Evolutionary conservation across 2,888 invertebrate genomes (phyloP).

Genomic region (Unio delphinus): DNA sequence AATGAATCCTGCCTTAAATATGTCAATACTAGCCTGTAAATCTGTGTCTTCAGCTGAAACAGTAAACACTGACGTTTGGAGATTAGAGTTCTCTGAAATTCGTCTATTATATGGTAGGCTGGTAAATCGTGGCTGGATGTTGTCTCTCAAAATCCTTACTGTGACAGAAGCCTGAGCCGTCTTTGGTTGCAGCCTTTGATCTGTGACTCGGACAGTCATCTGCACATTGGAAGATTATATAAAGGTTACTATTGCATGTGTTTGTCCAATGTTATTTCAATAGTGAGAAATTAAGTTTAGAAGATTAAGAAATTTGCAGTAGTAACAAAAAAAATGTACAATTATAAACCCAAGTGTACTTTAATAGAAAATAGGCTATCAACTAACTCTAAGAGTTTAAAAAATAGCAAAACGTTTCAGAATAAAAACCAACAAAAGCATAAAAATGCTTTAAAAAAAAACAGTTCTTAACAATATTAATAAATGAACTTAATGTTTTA

Average conservation of each 20-base stretch:
- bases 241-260: no score
- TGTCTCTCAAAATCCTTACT: conserved; percentile 13
- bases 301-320: not conserved
- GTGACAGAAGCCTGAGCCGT: conserved; percentile 5
- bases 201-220: conserved; percentile 24
- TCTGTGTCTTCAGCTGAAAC: conserved; percentile 19
- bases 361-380: no score
- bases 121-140: conserved; percentile 9
- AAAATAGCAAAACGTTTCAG: no score
- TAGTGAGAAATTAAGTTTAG: not conserved
- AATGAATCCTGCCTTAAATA: no score
- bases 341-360: no score
- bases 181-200: conserved; percentile 12
- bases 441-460: no score
- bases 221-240: conserved; percentile 5
- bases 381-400: no score
- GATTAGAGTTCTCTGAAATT: conserved; percentile 11
- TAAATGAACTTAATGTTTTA: no score
- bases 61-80: conserved; percentile 11
- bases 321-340: no score
- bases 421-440: no score
- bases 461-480: no score
- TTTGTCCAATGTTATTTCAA: no score
- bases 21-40: conserved; percentile 6
- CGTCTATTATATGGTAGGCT: conserved; percentile 6